phyloP scores from a whole-genome alignment of 2,797 vertebrate genomes.

The Acanthurus tractus region DNA sequence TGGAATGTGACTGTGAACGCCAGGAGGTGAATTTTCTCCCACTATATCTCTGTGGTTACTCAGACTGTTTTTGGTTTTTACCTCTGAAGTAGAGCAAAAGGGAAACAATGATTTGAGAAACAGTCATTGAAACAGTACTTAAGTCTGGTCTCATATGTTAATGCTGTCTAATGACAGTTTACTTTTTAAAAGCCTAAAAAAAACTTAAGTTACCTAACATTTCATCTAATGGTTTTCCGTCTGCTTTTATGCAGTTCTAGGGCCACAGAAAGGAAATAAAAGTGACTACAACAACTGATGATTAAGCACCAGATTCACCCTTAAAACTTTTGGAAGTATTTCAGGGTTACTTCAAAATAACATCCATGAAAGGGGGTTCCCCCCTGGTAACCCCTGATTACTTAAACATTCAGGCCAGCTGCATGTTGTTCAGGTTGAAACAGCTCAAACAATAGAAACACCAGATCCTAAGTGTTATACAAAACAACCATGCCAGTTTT shows the following conservation, averaged over 20 bases:
- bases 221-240: too few species aligned
- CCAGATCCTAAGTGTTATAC: too few species aligned
- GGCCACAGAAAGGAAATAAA: not conserved
- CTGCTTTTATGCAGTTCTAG: not conserved
- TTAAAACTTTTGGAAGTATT: not conserved
- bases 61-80: not conserved
- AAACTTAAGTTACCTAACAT: not conserved
- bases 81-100: not conserved
- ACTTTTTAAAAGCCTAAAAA: not conserved
- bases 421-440: slow-evolving; percentile 1
- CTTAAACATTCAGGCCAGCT: slow-evolving; percentile 2
- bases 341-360: not conserved
- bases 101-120: not conserved
- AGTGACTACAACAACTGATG: too few species aligned
- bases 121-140: not conserved
- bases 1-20: slow-evolving; percentile 44
- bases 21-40: slow-evolving; percentile 16
- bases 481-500: too few species aligned
- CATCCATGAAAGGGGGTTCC: not conserved
- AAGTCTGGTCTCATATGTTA: not conserved
- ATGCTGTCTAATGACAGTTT: not conserved
- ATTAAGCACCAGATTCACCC: not conserved
- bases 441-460: not conserved
- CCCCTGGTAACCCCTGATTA: not conserved
- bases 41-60: not conserved